A percentile compares a stretch with the other conserved stretches of the same genome.
phyloP scores from a whole-genome alignment of 2,888 invertebrate genomes.

The Gastracanthus pulcherrimus region DNA sequence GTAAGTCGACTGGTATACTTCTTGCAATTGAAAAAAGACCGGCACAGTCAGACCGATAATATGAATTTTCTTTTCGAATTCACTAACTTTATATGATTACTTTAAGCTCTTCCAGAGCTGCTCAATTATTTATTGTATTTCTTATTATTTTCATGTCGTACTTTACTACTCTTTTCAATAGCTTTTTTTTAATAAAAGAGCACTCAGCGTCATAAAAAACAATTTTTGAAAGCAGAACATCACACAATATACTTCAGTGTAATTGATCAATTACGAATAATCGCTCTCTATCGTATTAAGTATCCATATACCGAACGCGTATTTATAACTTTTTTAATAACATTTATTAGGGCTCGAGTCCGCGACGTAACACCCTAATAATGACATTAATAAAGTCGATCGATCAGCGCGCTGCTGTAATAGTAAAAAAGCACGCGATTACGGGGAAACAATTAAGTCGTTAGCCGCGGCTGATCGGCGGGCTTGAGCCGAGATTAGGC shows the following conservation, averaged over 20 bases:
- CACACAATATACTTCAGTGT: background rate
- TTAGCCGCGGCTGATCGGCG: background rate
- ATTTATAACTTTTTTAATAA: background rate
- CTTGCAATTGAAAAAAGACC: too few species aligned
- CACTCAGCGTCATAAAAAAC: too few species aligned
- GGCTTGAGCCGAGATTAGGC: background rate
- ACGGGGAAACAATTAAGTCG: constrained; percentile 23
- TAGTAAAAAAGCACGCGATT: constrained; percentile 8
- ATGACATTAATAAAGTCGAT: constrained; percentile 17
- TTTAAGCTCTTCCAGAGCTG: too few species aligned
- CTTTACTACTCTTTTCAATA: too few species aligned
- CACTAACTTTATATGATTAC: too few species aligned
- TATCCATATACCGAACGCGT: background rate
- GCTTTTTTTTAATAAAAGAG: too few species aligned
- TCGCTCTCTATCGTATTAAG: background rate
- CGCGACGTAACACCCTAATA: background rate
- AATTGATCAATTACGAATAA: background rate
- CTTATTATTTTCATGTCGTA: too few species aligned
- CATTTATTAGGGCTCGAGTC: background rate
- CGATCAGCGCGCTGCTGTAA: background rate
- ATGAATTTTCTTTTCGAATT: too few species aligned
- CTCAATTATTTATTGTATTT: too few species aligned
- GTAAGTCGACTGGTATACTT: too few species aligned
- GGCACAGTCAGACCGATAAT: too few species aligned
- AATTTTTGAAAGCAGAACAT: background rate